Evolutionary conservation across 2,797 vertebrate species (phyloP).

Genomic region (Sciurus vulgaris): DNA sequence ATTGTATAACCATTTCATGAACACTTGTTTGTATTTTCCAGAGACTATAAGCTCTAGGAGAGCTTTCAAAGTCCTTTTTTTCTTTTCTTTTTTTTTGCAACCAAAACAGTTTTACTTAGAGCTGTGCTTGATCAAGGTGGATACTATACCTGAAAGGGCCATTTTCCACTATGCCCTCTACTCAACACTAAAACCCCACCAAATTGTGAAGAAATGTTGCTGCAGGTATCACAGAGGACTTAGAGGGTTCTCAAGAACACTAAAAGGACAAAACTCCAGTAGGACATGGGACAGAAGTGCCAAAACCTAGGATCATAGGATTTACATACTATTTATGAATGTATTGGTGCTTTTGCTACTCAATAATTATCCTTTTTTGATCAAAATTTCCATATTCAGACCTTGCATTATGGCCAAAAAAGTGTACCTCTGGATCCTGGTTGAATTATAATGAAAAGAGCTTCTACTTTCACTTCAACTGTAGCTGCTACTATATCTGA

Average conservation of each 20-base stretch:
- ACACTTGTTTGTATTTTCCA: not conserved
- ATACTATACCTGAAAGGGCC: not conserved
- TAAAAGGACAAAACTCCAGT: not conserved
- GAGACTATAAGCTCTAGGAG: not conserved
- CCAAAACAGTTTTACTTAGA: not conserved
- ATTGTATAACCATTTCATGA: not conserved
- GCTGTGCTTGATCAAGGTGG: not conserved
- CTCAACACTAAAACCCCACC: not conserved
- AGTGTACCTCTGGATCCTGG: not conserved
- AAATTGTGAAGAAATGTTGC: not conserved
- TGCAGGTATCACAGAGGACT: not conserved
- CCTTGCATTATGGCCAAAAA: not conserved
- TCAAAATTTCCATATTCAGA: not conserved
- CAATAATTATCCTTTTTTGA: not conserved
- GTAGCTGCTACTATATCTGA: not conserved
- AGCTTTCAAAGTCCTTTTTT: not conserved
- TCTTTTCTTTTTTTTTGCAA: too few relatives aligned
- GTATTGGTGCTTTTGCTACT: not conserved
- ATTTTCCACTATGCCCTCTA: not conserved
- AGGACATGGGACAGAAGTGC: not conserved
- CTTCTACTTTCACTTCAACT: not conserved
- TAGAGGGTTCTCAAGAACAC: not conserved
- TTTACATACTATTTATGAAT: not conserved
- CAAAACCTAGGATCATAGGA: not conserved
- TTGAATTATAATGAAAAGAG: not conserved